phyloP scores from a whole-genome alignment of 53 echinoderm and acorn worm species.

The Astropecten irregularis region DNA sequence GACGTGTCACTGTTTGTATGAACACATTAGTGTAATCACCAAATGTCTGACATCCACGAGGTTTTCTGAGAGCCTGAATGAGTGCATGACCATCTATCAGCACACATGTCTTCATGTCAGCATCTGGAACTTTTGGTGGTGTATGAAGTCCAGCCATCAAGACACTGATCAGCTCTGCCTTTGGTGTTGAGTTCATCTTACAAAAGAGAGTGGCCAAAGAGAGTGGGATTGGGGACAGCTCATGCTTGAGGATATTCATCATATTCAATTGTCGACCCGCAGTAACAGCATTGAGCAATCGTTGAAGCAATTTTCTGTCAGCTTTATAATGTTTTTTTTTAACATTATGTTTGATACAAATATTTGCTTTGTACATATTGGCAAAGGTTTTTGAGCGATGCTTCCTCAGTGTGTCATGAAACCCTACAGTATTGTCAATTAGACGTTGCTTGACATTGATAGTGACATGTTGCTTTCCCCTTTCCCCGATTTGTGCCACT shows the following conservation, averaged over 20 bases:
- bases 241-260: constrained; percentile 45
- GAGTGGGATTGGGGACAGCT: too few relatives aligned
- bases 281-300: constrained; percentile 35
- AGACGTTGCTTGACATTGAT: too few relatives aligned
- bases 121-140: background rate
- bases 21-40: constrained; percentile 23
- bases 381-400: background rate
- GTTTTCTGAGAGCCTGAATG: background rate
- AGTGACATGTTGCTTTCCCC: too few relatives aligned
- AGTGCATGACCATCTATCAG: constrained; percentile 10
- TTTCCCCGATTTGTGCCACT: constrained; percentile 40
- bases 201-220: too few relatives aligned
- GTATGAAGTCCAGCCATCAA: too few relatives aligned
- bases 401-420: background rate
- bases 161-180: too few relatives aligned
- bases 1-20: too few relatives aligned
- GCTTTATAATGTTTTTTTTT: constrained; percentile 16
- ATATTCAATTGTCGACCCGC: constrained; percentile 8
- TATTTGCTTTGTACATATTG: constrained; percentile 1
- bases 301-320: constrained; percentile 43
- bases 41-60: constrained; percentile 21
- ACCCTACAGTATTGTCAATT: background rate
- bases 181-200: too few relatives aligned
- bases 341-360: background rate
- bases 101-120: constrained; percentile 5